Conservation (phyloP, 2,113 vertebrate species). For the Dryoscopus gambensis region DNA sequence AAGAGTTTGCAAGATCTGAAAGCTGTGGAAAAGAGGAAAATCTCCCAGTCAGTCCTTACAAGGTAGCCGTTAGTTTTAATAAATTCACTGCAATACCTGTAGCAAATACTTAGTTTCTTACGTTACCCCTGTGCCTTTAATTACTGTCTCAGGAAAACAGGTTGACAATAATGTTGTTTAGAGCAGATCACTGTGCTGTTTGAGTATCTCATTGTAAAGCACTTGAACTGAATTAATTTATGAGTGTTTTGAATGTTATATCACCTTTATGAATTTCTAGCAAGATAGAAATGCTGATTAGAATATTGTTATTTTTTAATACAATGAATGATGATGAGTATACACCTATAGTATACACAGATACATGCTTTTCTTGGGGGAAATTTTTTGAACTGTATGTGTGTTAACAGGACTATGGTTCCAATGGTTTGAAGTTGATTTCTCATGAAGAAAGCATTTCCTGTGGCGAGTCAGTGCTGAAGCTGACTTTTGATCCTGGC, state of each 20-base stretch:
- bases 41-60: constrained; percentile 72
- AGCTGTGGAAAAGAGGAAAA: constrained; percentile 84
- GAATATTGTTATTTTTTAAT: neutral
- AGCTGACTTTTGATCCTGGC: constrained; percentile 95
- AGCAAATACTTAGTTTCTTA: neutral
- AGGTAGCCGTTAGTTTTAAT: constrained; percentile 70
- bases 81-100: neutral
- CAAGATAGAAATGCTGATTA: neutral
- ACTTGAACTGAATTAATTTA: neutral
- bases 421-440: constrained; percentile 90
- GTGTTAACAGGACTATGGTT: constrained; percentile 84
- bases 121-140: neutral
- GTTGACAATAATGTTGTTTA: neutral
- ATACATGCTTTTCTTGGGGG: neutral
- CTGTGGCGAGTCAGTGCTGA: constrained; percentile 91
- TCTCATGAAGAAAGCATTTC: constrained; percentile 92
- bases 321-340: neutral
- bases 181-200: neutral
- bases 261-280: neutral
- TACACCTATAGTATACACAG: neutral
- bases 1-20: constrained; percentile 85
- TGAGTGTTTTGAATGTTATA: neutral
- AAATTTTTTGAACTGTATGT: neutral
- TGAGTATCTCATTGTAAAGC: neutral
- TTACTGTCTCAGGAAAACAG: neutral